Evolutionary conservation across 2,888 invertebrate species (phyloP).

Genomic region (Epinotia nisella): DNA sequence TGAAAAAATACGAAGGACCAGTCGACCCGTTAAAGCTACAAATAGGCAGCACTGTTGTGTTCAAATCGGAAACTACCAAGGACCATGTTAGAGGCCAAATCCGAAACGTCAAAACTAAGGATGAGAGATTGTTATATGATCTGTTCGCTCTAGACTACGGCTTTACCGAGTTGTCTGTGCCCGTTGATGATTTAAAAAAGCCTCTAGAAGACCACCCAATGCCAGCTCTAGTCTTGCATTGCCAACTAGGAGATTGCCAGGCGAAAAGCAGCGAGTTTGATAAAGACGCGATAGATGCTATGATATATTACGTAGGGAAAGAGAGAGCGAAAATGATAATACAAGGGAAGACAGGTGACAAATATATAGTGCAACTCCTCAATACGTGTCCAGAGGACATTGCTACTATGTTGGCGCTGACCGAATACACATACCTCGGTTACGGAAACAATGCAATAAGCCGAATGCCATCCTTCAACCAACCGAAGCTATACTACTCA

Average conservation of each 20-base stretch:
- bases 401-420: conserved; percentile 53
- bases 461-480: conserved; percentile 31
- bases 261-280: conserved; percentile 48
- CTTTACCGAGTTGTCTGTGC: not conserved
- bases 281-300: conserved; percentile 49
- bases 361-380: conserved; percentile 50
- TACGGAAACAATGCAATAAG: conserved; percentile 44
- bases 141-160: not conserved
- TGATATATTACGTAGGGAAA: conserved; percentile 52
- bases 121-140: not conserved
- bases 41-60: not conserved
- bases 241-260: not conserved
- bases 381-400: conserved; percentile 56
- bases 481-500: conserved; percentile 46
- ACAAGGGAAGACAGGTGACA: conserved; percentile 45
- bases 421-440: conserved; percentile 49
- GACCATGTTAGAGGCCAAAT: not conserved
- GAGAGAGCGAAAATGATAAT: conserved; percentile 51
- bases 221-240: not conserved
- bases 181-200: not conserved
- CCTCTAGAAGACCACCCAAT: not conserved
- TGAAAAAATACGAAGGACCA: not conserved
- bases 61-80: not conserved
- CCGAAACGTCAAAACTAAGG: not conserved
- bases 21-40: not conserved